These are phyloP conservation scores for Stenichneumon culpator DNA, from an alignment of 2,888 invertebrate species.

Conservation along the genomic window DNA sequence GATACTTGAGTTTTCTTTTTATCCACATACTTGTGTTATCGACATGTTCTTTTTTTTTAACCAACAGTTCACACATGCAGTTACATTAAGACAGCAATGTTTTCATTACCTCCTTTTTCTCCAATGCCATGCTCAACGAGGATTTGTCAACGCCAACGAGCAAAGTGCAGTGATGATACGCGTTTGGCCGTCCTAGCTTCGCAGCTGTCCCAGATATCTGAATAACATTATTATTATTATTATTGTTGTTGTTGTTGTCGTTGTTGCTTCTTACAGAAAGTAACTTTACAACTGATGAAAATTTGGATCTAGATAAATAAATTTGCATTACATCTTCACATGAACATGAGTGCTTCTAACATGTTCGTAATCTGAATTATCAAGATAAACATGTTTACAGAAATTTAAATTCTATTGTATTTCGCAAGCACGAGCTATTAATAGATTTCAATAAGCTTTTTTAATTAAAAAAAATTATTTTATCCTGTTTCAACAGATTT, in stretches of 20 bases:
- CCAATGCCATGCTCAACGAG: constrained; percentile 90
- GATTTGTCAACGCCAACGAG: constrained; percentile 94
- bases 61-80: constrained; percentile 10
- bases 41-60: constrained; percentile 4
- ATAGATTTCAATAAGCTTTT: not conserved
- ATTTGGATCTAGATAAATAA: too few species aligned
- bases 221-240: constrained; percentile 20
- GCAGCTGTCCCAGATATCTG: constrained; percentile 98
- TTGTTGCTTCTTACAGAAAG: too few species aligned
- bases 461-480: constrained; percentile 80
- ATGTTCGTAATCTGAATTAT: too few species aligned
- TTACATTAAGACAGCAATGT: constrained; percentile 10
- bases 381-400: not conserved
- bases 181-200: constrained; percentile 93
- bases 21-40: constrained; percentile 9
- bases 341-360: too few species aligned
- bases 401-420: not conserved
- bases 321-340: too few species aligned
- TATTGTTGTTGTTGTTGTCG: too few species aligned
- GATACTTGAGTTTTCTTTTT: not conserved
- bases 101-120: constrained; percentile 90
- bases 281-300: too few species aligned
- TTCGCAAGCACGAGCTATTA: not conserved
- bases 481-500: not conserved
- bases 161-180: constrained; percentile 99